Conservation (phyloP, 2,888 invertebrate species). For the Sacculina carcini region DNA sequence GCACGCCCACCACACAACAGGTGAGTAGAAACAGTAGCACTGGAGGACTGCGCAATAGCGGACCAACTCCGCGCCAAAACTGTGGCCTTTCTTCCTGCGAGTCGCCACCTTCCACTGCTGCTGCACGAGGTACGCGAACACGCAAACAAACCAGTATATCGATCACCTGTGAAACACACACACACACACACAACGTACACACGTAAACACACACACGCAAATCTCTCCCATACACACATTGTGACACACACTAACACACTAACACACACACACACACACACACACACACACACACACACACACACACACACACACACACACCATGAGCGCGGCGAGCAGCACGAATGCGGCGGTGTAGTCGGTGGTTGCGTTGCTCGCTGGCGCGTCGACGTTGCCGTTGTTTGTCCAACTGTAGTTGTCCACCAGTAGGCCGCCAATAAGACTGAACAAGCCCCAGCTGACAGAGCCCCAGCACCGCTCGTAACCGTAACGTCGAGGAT, state of each 20-base stretch:
- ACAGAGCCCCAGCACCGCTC: conserved; percentile 69
- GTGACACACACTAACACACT: too few relatives aligned
- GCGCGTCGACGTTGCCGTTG: too few relatives aligned
- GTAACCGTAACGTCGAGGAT: conserved; percentile 34
- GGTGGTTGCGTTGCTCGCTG: conserved; percentile 27
- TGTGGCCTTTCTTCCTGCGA: not conserved
- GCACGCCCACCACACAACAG: conserved; percentile 53
- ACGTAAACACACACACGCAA: too few relatives aligned
- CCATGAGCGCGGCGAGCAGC: conserved; percentile 32
- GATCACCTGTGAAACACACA: conserved; percentile 7
- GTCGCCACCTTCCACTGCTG: too few relatives aligned
- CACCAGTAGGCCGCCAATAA: conserved; percentile 47
- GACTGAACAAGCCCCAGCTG: conserved; percentile 54
- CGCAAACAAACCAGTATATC: not conserved
- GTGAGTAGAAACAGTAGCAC: conserved; percentile 48
- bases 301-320: conserved; percentile 12
- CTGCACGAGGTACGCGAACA: too few relatives aligned
- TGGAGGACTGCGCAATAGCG: conserved; percentile 34
- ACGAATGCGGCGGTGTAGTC: conserved; percentile 58
- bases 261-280: conserved; percentile 8
- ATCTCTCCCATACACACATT: too few relatives aligned
- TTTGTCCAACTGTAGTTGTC: conserved; percentile 45
- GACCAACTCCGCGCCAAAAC: conserved; percentile 34
- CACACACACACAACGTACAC: conserved; percentile 4
- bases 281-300: conserved; percentile 13